Percentiles rank a stretch among this genome's conserved stretches.
Evolutionary conservation across 2,113 vertebrate species (phyloP).

Genomic region (Atherinomorus stipes): DNA sequence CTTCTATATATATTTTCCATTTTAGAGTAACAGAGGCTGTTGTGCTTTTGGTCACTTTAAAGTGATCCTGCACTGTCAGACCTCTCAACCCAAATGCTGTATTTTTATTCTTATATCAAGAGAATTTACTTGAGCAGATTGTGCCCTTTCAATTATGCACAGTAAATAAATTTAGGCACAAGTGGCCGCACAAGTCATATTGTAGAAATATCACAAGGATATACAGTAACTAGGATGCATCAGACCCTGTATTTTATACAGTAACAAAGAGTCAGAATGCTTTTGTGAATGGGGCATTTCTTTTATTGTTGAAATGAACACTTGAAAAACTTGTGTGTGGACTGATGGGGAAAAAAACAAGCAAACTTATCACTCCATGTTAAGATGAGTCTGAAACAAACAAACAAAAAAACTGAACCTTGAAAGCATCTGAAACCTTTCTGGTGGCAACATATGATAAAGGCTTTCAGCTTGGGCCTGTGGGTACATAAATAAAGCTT

Average conservation of each 20-base stretch:
- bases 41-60: too few relatives aligned
- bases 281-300: neutral
- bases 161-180: neutral
- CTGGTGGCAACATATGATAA: slow-evolving; percentile 7
- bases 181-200: neutral
- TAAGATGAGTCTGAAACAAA: slow-evolving; percentile 16
- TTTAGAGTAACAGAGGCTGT: too few relatives aligned
- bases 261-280: neutral
- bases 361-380: neutral
- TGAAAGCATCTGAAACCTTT: slow-evolving; percentile 9
- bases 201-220: neutral
- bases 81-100: neutral
- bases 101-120: neutral
- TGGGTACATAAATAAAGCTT: slow-evolving; percentile 47
- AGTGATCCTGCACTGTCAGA: too few relatives aligned
- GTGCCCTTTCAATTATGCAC: neutral
- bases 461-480: slow-evolving; percentile 67
- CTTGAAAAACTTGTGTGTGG: neutral
- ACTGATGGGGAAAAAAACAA: neutral
- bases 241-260: neutral
- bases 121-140: neutral
- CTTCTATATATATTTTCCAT: too few relatives aligned
- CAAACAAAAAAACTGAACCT: neutral
- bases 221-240: neutral
- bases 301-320: neutral